Percentiles rank a stretch among this genome's conserved stretches.
These are phyloP conservation scores for Eulimnadia texana DNA, from an alignment of 1,140 invertebrate species.

Conservation along the genomic window DNA sequence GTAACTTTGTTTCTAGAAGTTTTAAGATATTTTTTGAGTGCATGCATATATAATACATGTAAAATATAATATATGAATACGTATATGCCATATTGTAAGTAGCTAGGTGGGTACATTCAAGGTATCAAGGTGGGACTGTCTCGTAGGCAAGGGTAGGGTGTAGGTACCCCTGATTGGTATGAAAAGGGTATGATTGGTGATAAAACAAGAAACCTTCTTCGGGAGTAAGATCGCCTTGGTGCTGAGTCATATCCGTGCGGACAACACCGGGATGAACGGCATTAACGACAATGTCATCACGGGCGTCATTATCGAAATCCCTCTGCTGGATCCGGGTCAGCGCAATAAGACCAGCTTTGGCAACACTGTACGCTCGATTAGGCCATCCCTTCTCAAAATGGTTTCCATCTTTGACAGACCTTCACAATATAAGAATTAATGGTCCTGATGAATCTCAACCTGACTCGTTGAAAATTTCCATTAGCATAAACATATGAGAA, in stretches of 20 bases:
- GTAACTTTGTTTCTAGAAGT: too few species aligned
- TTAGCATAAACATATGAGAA: too few species aligned
- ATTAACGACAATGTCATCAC: constrained; percentile 46
- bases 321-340: constrained; percentile 47
- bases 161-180: too few species aligned
- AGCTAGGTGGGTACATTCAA: too few species aligned
- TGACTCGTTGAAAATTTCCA: not conserved
- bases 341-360: constrained; percentile 47
- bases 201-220: too few species aligned
- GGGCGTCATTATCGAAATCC: constrained; percentile 33
- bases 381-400: constrained; percentile 43
- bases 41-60: too few species aligned
- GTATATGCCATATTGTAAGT: too few species aligned
- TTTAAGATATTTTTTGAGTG: too few species aligned
- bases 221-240: constrained; percentile 46
- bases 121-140: too few species aligned
- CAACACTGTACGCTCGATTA: constrained; percentile 43
- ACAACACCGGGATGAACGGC: constrained; percentile 51
- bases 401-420: constrained; percentile 37
- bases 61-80: too few species aligned
- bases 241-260: constrained; percentile 54
- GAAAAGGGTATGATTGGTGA: too few species aligned
- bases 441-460: not conserved
- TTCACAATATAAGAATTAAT: constrained; percentile 23
- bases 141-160: too few species aligned